Base-by-base conservation (phyloP, 2,113 vertebrate genomes). In the Rallus limicola region DNA sequence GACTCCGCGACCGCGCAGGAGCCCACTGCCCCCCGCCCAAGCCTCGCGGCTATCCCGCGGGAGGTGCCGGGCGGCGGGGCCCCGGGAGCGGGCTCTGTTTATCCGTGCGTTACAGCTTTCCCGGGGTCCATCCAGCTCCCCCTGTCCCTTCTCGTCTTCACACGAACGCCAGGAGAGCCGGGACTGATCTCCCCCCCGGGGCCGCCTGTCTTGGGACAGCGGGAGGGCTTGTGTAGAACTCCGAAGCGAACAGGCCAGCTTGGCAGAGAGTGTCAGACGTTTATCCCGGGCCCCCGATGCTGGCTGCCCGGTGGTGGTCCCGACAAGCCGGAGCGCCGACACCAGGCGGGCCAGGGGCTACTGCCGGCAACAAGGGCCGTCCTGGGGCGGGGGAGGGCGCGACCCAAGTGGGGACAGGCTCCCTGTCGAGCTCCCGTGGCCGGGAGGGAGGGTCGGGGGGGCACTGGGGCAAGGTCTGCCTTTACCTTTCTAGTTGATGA, bases 131-230 rank as follows among this genome's bases (percentile, higher is more conserved):
- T 7, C 15, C 85, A 10, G 59, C 34, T 60, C 68, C 46, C 50
- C 58, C 31, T 42, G 16, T 48, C 48, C 50, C 67, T 16, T 13
- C 25, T 26, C 19, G 31, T 5, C 38, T 4, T 4, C 19, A 12
- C 42, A 5, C 16, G 10, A 26, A 0, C 0, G 50, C 6, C n/a
- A 2, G 44, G 23, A 13, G 20, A 81, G 56, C 9, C 44, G 56
- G 48, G 25, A 8, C 15, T 2, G 7, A 0, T 15, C 6, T 17
- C 2, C 13, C 21, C 2, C 13, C 21, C 9, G 11, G 9, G 31
- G 9, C 48, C 26, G 44, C 58, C 53, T 1, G 53, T 25, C 48
- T 1, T 0, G 52, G 46, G 75, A 31, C 70, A 18, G 68, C 40
- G 29, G 48, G 42, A 13, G n/a, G 13, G 76, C 46, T 60, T 29